Percentiles rank a stretch among this genome's conserved stretches.
phyloP scores from a whole-genome alignment of 2,797 vertebrate genomes.

The Poecile montanus region DNA sequence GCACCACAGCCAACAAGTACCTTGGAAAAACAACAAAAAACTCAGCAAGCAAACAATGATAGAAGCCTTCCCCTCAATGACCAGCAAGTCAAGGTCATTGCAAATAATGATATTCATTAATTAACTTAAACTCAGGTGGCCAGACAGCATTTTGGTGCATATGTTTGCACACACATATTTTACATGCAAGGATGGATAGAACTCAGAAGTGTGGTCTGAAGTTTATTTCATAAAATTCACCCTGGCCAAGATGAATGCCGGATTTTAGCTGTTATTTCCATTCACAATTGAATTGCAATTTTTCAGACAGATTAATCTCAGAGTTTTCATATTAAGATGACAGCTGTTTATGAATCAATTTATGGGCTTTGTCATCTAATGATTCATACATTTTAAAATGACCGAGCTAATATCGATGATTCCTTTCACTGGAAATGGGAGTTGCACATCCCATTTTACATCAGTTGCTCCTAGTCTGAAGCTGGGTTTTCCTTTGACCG shows the following conservation, averaged over 20 bases:
- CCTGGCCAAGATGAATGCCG: neutral
- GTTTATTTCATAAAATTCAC: neutral
- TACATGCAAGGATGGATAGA: neutral
- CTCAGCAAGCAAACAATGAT: neutral
- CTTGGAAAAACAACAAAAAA: neutral
- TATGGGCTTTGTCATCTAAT: constrained; percentile 42
- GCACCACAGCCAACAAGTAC: neutral
- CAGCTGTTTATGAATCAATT: constrained; percentile 36
- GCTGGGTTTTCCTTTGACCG: neutral
- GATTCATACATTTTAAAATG: constrained; percentile 28
- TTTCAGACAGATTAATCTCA: constrained; percentile 14
- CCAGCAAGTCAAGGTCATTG: neutral
- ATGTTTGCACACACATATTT: neutral
- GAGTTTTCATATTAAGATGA: neutral
- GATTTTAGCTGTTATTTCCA: constrained; percentile 27
- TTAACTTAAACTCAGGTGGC: neutral
- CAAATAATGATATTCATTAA: neutral
- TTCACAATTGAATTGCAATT: neutral
- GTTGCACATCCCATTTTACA: neutral
- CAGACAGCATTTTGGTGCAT: neutral
- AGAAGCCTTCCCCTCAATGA: neutral
- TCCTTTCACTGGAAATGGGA: neutral
- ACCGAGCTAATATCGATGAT: neutral
- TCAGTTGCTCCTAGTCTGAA: neutral
- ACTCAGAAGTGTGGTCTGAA: neutral